phyloP scores from a whole-genome alignment of 2,888 invertebrate genomes.

The Scaptomyza caliginosa region DNA sequence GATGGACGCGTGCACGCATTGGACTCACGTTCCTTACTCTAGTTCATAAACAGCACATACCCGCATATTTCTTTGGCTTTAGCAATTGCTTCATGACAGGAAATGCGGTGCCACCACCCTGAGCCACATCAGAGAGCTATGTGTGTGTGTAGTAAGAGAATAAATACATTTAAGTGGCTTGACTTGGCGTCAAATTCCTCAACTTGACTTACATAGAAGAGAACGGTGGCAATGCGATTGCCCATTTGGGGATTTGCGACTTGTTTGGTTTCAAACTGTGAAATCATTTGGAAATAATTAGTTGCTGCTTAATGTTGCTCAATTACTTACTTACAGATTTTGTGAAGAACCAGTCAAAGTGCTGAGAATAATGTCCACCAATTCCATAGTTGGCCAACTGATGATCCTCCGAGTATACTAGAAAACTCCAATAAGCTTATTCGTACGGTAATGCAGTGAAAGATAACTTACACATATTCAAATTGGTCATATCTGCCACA shows the following conservation, averaged over 20 bases:
- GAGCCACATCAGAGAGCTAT: constrained; percentile 97
- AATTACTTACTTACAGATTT: constrained; percentile 38
- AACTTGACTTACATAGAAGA: constrained; percentile 81
- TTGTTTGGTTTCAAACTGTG: constrained; percentile 24
- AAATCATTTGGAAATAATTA: not conserved
- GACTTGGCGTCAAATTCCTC: not conserved
- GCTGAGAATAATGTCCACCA: constrained; percentile 87
- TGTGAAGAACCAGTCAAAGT: constrained; percentile 68
- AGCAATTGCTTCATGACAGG: constrained; percentile 92
- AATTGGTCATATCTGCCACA: constrained; percentile 85
- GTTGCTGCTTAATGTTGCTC: not conserved
- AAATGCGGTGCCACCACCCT: constrained; percentile 99
- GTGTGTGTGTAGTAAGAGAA: not conserved
- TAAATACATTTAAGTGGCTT: not conserved
- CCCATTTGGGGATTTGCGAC: constrained; percentile 40
- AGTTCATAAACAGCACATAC: constrained; percentile 24
- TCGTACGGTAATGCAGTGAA: not conserved
- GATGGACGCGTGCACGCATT: not conserved
- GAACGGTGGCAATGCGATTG: constrained; percentile 82
- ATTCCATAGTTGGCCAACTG: constrained; percentile 80
- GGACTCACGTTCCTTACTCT: not conserved
- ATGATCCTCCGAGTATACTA: constrained; percentile 84
- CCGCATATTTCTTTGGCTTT: constrained; percentile 83
- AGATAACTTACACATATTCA: constrained; percentile 83
- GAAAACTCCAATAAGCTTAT: not conserved